phyloP scores from a whole-genome alignment of 2,797 vertebrate species.

The Pygocentrus nattereri region DNA sequence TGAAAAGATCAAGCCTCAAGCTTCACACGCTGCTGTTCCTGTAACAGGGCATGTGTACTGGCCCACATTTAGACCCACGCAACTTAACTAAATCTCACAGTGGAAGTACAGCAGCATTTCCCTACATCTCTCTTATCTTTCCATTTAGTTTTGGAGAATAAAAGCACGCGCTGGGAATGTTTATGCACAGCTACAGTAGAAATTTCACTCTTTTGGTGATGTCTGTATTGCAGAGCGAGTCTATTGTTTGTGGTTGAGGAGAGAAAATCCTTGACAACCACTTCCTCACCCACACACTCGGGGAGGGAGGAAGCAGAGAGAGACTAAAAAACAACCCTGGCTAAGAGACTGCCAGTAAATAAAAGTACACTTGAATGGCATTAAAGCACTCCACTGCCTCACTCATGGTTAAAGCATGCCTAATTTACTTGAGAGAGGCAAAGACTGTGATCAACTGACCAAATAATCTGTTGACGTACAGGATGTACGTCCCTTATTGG shows the following conservation, averaged over 20 bases:
- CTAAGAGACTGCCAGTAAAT: slow-evolving; percentile 52
- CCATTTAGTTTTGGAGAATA: neutral
- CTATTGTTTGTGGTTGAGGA: slow-evolving; percentile 69
- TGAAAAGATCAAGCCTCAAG: neutral
- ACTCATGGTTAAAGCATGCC: slow-evolving; percentile 28
- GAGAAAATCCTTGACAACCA: slow-evolving; percentile 60
- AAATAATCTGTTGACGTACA: slow-evolving; percentile 6
- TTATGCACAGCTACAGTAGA: neutral
- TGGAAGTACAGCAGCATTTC: neutral
- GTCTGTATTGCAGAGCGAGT: slow-evolving; percentile 64
- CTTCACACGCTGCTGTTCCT: neutral
- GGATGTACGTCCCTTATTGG: neutral
- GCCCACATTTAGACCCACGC: neutral
- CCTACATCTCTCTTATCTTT: neutral
- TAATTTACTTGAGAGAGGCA: slow-evolving; percentile 41
- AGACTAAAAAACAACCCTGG: slow-evolving; percentile 43
- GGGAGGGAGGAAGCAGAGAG: slow-evolving; percentile 44
- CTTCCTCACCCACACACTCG: slow-evolving; percentile 58
- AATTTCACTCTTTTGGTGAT: slow-evolving; percentile 63
- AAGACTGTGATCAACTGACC: slow-evolving; percentile 24
- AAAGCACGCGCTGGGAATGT: neutral
- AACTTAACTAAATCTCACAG: neutral
- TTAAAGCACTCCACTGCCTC: slow-evolving; percentile 45
- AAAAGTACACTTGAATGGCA: slow-evolving; percentile 53
- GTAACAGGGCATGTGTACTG: neutral